Evolutionary conservation across 2,113 vertebrate genomes (phyloP), one percentile per base, ranked within the genome.

Genomic region (Australoheros scitulus): DNA sequence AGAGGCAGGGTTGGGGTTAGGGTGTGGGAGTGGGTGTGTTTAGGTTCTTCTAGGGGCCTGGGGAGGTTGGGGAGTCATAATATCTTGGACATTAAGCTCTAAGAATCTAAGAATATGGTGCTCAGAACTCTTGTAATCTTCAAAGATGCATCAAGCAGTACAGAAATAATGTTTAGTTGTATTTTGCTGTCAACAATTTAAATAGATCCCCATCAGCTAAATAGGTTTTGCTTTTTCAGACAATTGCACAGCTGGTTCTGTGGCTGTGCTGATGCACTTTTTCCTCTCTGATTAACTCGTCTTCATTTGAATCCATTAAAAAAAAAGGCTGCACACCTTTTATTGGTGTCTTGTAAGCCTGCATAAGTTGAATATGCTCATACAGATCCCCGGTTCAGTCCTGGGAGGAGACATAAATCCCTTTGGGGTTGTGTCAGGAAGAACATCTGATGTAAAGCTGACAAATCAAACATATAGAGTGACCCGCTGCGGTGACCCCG

Each of bases 141-240:
- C n/a, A 65, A 65, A 65, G n/a, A 7, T 7, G 5, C 0, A 47
- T 52, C 47, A 68, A 68, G 41, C 22, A 47, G 14, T 26, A 26
- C 8, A 43, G 26, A 68, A 68, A 68, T 68, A 47, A 47, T 11
- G 38, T 47, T 47, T 68, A 43, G 24, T 0, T 65, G n/a, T 24
- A 7, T 43, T 65, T 43, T 24, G 63, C 63, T 43, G 63, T 65
- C 13, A 65, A 24, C 36, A 13, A 10, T 24, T 65, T 65, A 65
- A 65, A 65, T 3, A 65, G 13, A 65, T 65, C 13, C 15, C 63
- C 36, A 65, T 17, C 63, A 43, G 63, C n/a, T 38, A 43, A 65
- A 43, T 43, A 10, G 38, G 38, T 43, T 65, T 65, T 43, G n/a
- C 38, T 43, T 65, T 38, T 24, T 43, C 63, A 43, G 2, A 38